Base-by-base conservation (phyloP, 2,888 invertebrate genomes). In the Artemia sp. region DNA sequence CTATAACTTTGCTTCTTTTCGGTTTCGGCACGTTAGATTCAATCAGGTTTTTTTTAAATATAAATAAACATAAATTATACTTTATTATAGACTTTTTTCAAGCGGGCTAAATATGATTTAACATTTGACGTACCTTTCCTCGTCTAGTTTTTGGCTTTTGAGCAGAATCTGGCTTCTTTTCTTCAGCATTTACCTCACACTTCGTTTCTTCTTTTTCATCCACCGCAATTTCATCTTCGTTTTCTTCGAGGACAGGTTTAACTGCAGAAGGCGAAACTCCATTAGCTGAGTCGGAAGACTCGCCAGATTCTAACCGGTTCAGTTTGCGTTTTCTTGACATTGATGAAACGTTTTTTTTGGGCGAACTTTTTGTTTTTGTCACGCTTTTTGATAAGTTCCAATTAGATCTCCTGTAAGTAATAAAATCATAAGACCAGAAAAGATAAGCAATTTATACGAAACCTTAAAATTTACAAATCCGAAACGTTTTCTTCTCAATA, bases 361-460 rank as follows among this genome's bases (percentile, higher is more conserved):
- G 9, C 8, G 64, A 24, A 58, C 14, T 8, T 58, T 58, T n/a
- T 24, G n/a, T 58, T 58, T 58, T 58, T n/a, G 64, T 19, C 14
- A 24, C 2, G 64, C 14, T n/a, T 14, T 53, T 53, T 12, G 58
- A 1, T 12, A 14, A 12, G 7, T 12, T 19, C 64, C 64, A 58
- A 24, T 58, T 58, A 58, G 64, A 9, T 10, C 24, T 58, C 64
- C 64, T 58, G 24, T 19, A 58, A 58, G n/a, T n/a, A 58, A 58
- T 58, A 58, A 8, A 58, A 38, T 19, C 9, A 19, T 58, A 58
- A 9, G n/a, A 58, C 2, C 38, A 38, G 38, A 38, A 38, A 38
- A 38, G 38, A 38, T 3, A 38, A 38, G 38, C 6, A 38, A 38
- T 38, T 38, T 38, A 38, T 38, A 38, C 38, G 38, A 38, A 38